Percentiles rank a stretch among this genome's conserved stretches.
phyloP scores from a whole-genome alignment of 2,113 vertebrate species.

The Corydoras maculifer region DNA sequence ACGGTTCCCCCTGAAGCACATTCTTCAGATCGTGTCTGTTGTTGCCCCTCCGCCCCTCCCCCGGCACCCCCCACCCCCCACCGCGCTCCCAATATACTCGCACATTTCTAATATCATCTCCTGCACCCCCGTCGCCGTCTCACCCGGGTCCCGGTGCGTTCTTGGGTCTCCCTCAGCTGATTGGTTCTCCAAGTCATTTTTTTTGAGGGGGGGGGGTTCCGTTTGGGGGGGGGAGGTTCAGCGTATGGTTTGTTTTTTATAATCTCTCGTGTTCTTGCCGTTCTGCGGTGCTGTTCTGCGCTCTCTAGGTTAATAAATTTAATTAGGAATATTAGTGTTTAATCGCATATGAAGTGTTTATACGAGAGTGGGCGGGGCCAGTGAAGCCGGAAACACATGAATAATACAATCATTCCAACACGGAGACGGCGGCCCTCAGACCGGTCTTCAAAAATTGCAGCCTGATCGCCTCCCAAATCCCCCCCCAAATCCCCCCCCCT shows the following conservation, averaged over 20 bases:
- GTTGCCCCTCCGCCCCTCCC: neutral
- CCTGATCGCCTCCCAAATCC: too few relatives aligned
- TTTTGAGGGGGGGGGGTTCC: neutral
- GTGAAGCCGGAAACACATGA: too few relatives aligned
- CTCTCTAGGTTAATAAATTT: too few relatives aligned
- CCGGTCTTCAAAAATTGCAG: too few relatives aligned
- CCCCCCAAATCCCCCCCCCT: too few relatives aligned
- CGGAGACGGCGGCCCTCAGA: too few relatives aligned
- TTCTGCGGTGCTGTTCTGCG: too few relatives aligned
- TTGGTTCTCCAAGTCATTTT: neutral
- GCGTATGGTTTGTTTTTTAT: neutral
- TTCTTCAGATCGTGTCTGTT: constrained; percentile 20
- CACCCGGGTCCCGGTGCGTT: neutral
- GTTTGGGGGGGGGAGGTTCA: neutral
- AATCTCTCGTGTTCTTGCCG: too few relatives aligned
- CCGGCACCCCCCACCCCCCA: neutral
- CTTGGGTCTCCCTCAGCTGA: neutral
- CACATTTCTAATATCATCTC: constrained; percentile 15
- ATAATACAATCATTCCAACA: too few relatives aligned
- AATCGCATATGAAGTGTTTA: too few relatives aligned
- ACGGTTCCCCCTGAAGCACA: constrained; percentile 10
- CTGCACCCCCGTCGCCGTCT: neutral
- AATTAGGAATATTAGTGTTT: too few relatives aligned
- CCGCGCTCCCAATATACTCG: neutral
- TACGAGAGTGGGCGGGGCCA: too few relatives aligned